A percentile compares a stretch with the other conserved stretches of the same genome.
phyloP scores from a whole-genome alignment of 2,888 invertebrate genomes.

The Sarcophaga carnaria region DNA sequence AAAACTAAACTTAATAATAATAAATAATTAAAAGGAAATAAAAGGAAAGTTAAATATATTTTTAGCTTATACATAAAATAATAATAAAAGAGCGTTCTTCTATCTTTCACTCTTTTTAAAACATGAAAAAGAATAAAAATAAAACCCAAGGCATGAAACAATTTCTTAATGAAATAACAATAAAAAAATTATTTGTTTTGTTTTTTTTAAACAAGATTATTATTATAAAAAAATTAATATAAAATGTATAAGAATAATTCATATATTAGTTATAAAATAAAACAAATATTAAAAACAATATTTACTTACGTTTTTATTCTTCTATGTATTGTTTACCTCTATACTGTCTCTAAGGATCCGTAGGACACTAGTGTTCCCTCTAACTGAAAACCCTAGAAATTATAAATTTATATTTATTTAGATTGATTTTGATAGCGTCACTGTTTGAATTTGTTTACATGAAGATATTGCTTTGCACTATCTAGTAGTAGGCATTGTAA shows the following conservation, averaged over 20 bases:
- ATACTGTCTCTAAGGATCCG: too few relatives aligned
- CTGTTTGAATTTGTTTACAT: too few relatives aligned
- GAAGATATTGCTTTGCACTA: too few relatives aligned
- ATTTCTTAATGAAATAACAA: conserved; percentile 56
- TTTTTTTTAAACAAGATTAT: conserved; percentile 56
- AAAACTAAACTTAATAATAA: conserved; percentile 52
- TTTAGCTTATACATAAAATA: conserved; percentile 56
- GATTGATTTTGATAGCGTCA: too few relatives aligned
- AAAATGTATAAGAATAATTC: conserved; percentile 61
- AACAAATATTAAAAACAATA: conserved; percentile 37
- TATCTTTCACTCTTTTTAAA: conserved; percentile 41
- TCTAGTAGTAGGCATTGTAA: too few relatives aligned
- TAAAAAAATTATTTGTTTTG: conserved; percentile 54
- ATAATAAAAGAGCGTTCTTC: conserved; percentile 45
- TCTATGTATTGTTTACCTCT: too few relatives aligned
- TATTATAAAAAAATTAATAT: conserved; percentile 40
- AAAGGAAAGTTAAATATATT: conserved; percentile 51
- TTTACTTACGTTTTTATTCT: too few relatives aligned
- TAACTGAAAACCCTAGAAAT: too few relatives aligned
- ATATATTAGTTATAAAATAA: conserved; percentile 63
- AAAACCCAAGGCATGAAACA: conserved; percentile 28
- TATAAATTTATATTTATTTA: too few relatives aligned
- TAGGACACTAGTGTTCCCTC: too few relatives aligned
- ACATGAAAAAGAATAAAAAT: neutral
- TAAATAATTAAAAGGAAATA: conserved; percentile 19